Evolutionary conservation across 2,113 vertebrate genomes (phyloP).

Genomic region (Cyanistes caeruleus): DNA sequence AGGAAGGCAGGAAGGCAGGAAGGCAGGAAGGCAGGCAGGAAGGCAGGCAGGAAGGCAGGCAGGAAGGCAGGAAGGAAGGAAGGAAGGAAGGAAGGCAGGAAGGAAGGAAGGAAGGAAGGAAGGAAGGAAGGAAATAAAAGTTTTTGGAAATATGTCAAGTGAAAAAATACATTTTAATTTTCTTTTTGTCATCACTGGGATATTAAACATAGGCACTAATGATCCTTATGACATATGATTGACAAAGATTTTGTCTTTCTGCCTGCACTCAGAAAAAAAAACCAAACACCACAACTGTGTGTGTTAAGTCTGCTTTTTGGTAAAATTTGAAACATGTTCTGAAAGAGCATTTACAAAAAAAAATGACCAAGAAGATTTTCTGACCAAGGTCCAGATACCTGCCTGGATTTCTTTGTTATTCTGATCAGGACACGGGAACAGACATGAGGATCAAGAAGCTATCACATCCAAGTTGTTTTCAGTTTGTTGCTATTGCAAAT

Average conservation of each 20-base stretch:
- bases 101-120: too few species aligned
- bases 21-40: too few species aligned
- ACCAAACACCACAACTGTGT: neutral
- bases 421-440: neutral
- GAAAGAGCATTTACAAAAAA: neutral
- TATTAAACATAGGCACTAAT: neutral
- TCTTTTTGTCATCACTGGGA: neutral
- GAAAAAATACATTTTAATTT: neutral
- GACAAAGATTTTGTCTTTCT: neutral
- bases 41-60: too few species aligned
- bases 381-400: neutral
- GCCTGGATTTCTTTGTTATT: neutral
- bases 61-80: too few species aligned
- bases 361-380: neutral
- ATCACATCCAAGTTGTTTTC: neutral
- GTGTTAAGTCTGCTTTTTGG: neutral
- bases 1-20: too few species aligned
- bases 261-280: neutral
- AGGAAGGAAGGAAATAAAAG: rapidly evolving
- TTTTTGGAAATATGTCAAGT: neutral
- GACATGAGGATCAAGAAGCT: neutral
- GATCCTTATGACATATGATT: neutral
- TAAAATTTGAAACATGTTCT: neutral
- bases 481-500: neutral
- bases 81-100: too few species aligned